Evolutionary conservation across 1,140 invertebrate species (phyloP).

Genomic region (Penaeus japonicus): DNA sequence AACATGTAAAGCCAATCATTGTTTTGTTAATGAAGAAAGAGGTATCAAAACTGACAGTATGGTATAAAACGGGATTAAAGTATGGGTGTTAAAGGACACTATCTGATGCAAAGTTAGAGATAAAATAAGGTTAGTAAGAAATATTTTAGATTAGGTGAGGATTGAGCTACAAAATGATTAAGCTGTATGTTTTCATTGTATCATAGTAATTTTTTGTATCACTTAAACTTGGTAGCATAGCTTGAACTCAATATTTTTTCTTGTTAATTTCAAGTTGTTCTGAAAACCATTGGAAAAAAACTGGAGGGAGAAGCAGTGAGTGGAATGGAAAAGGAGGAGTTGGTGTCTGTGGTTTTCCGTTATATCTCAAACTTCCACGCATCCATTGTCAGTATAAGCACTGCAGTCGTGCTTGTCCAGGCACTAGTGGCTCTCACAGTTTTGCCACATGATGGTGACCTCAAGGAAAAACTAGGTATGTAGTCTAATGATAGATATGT

Average conservation of each 20-base stretch:
- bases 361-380: slow-evolving; percentile 37
- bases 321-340: slow-evolving; percentile 9
- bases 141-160: no score
- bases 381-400: slow-evolving; percentile 10
- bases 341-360: slow-evolving; percentile 3
- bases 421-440: background rate
- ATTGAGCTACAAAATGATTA: no score
- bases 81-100: no score
- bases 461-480: slow-evolving; percentile 21
- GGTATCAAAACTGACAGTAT: no score
- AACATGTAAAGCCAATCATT: no score
- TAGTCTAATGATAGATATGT: background rate
- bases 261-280: slow-evolving; percentile 11
- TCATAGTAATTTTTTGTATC: no score
- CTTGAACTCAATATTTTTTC: background rate
- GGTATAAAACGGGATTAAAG: no score
- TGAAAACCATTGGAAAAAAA: slow-evolving; percentile 28
- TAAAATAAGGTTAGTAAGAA: no score
- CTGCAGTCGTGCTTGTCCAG: slow-evolving; percentile 20
- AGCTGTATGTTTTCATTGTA: no score
- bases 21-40: no score
- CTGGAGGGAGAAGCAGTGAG: slow-evolving; percentile 28
- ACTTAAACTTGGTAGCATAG: no score
- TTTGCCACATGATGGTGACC: slow-evolving; percentile 1
- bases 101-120: no score